phyloP scores from a whole-genome alignment of 1,140 invertebrate species.

The Drosophila ercepeae region DNA sequence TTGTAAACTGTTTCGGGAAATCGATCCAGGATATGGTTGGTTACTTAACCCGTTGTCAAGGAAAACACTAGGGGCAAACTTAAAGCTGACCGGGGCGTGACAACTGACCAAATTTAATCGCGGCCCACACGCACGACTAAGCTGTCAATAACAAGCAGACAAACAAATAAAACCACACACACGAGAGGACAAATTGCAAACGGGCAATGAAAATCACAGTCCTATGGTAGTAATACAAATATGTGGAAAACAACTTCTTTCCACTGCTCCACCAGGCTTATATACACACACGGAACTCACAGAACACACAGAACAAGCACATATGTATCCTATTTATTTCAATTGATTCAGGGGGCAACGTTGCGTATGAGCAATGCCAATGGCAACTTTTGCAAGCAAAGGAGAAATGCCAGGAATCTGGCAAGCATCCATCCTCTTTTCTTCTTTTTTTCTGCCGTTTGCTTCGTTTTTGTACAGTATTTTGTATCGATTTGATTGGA shows the following conservation, averaged over 20 bases:
- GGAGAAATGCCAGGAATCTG: constrained; percentile 43
- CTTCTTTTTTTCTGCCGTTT: background rate
- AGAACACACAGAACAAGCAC: constrained; percentile 4
- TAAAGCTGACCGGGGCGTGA: constrained; percentile 52
- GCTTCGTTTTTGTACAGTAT: constrained; percentile 36
- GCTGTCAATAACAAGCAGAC: constrained; percentile 45
- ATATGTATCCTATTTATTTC: constrained; percentile 59
- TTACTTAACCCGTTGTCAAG: constrained; percentile 39
- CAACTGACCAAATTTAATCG: constrained; percentile 68
- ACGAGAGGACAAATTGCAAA: constrained; percentile 4
- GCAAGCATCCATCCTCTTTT: background rate
- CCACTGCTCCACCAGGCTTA: background rate
- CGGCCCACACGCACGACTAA: constrained; percentile 31
- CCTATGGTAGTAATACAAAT: constrained; percentile 27
- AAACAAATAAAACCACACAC: constrained; percentile 26
- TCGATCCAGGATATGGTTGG: constrained; percentile 32
- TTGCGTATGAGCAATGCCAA: constrained; percentile 52
- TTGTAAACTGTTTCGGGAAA: background rate
- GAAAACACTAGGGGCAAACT: background rate
- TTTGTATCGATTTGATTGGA: constrained; percentile 80
- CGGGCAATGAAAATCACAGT: constrained; percentile 52
- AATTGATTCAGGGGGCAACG: constrained; percentile 65
- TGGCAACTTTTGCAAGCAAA: constrained; percentile 6
- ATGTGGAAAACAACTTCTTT: constrained; percentile 40
- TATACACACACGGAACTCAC: constrained; percentile 2